Percentiles rank a stretch among this genome's conserved stretches.
Evolutionary conservation across 2,888 invertebrate genomes (phyloP).

Genomic region (Limenitis camilla): DNA sequence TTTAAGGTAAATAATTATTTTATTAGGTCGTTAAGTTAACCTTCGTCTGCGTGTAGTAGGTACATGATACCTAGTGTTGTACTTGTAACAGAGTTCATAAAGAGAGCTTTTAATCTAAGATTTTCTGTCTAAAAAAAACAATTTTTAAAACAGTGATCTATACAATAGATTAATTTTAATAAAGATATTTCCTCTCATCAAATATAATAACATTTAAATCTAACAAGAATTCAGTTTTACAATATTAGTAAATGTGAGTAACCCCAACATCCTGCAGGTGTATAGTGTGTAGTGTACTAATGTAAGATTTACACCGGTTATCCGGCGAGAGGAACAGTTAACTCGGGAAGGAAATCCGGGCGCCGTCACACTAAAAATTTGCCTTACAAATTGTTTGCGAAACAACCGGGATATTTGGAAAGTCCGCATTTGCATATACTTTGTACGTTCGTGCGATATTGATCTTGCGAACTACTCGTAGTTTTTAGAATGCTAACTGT

Average conservation of each 20-base stretch:
- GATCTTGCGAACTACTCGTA: constrained; percentile 3
- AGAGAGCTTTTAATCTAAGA: too few species aligned
- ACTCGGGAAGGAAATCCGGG: constrained; percentile 53
- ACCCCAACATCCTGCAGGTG: constrained; percentile 21
- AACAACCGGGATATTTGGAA: constrained; percentile 26
- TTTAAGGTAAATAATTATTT: too few species aligned
- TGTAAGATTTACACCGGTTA: constrained; percentile 69
- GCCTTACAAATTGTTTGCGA: constrained; percentile 47
- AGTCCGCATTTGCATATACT: constrained; percentile 23
- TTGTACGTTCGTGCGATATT: constrained; percentile 14
- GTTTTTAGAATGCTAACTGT: constrained; percentile 11
- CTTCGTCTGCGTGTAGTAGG: too few species aligned
- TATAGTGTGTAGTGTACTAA: constrained; percentile 45
- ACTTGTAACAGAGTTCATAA: too few species aligned
- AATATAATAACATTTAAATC: too few species aligned
- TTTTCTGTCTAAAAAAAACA: too few species aligned
- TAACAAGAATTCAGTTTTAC: not conserved
- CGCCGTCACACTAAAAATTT: constrained; percentile 51
- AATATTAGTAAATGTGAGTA: not conserved
- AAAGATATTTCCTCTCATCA: too few species aligned
- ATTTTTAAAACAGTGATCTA: too few species aligned
- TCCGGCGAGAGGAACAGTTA: constrained; percentile 58
- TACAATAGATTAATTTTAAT: too few species aligned
- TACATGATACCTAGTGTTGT: too few species aligned
- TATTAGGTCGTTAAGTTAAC: too few species aligned